These are phyloP conservation scores for Metridium senile DNA, from an alignment of 92 coral and sea anemone species.

Conservation along the genomic window DNA sequence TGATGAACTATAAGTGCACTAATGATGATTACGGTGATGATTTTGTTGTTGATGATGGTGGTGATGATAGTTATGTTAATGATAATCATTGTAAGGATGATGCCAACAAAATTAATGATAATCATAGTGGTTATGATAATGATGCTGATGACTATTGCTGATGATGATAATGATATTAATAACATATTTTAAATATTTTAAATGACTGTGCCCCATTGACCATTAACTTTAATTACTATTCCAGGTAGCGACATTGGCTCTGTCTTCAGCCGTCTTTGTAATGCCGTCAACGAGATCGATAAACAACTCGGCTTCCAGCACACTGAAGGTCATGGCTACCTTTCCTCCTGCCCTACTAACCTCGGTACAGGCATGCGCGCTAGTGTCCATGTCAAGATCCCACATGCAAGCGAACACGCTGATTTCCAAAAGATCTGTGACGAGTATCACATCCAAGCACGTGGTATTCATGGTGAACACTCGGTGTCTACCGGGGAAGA, in stretches of 20 bases:
- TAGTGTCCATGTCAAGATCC: slow-evolving; percentile 90
- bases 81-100: too few species aligned
- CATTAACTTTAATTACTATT: too few species aligned
- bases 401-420: slow-evolving; percentile 65
- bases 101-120: too few species aligned
- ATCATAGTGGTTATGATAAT: too few species aligned
- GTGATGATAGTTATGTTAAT: too few species aligned
- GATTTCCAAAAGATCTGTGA: slow-evolving; percentile 80
- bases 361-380: slow-evolving; percentile 97
- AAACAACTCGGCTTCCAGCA: slow-evolving; percentile 73
- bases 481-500: slow-evolving; percentile 87
- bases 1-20: too few species aligned
- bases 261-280: slow-evolving; percentile 73
- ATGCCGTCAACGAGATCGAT: slow-evolving; percentile 79
- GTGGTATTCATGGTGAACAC: slow-evolving; percentile 92
- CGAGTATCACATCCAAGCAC: slow-evolving; percentile 74
- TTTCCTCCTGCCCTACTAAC: slow-evolving; percentile 87
- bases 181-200: too few species aligned
- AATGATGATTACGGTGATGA: too few species aligned
- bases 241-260: slow-evolving; percentile 56
- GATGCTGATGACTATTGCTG: too few species aligned
- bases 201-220: too few species aligned
- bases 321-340: slow-evolving; percentile 61
- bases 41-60: too few species aligned
- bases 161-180: too few species aligned